Evolutionary conservation across 2,888 invertebrate species (phyloP).

Genomic region (Drosophila birchii): DNA sequence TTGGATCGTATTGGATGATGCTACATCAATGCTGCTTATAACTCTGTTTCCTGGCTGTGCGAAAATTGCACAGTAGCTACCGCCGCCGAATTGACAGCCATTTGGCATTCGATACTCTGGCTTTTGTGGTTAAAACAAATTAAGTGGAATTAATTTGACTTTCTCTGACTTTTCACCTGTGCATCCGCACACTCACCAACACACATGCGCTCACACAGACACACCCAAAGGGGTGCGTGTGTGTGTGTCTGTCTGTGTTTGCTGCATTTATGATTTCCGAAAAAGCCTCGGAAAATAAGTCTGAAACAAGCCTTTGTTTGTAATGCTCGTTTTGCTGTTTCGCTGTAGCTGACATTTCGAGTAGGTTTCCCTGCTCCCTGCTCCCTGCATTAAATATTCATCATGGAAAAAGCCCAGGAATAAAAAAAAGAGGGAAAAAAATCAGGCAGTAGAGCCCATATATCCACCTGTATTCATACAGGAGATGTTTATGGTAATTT

Average conservation of each 20-base stretch:
- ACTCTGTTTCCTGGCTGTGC: no score
- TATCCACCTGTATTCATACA: conserved; percentile 27
- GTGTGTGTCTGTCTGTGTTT: conserved; percentile 9
- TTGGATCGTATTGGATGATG: no score
- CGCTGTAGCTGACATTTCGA: conserved; percentile 74
- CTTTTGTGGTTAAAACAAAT: conserved; percentile 72
- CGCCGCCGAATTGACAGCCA: conserved; percentile 29
- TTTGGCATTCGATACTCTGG: conserved; percentile 40
- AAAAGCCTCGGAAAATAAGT: conserved; percentile 56
- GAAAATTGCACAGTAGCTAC: not conserved
- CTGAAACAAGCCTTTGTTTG: conserved; percentile 61
- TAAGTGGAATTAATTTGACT: conserved; percentile 74
- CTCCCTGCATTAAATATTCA: conserved; percentile 64
- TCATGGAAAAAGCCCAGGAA: conserved; percentile 41
- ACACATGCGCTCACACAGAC: conserved; percentile 6
- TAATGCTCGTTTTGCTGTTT: conserved; percentile 51
- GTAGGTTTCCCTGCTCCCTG: conserved; percentile 20
- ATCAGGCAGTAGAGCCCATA: conserved; percentile 6
- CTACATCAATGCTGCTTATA: not conserved
- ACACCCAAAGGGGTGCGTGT: conserved; percentile 3
- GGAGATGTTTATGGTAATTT: conserved; percentile 54
- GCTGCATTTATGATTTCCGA: conserved; percentile 52
- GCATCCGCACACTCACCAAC: conserved; percentile 49
- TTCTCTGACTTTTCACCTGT: conserved; percentile 71
- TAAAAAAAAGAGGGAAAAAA: conserved; percentile 2